Percentiles rank a stretch among this genome's conserved stretches.
Evolutionary conservation across 2,113 vertebrate species (phyloP).

Genomic region (Cercopithecus mona): DNA sequence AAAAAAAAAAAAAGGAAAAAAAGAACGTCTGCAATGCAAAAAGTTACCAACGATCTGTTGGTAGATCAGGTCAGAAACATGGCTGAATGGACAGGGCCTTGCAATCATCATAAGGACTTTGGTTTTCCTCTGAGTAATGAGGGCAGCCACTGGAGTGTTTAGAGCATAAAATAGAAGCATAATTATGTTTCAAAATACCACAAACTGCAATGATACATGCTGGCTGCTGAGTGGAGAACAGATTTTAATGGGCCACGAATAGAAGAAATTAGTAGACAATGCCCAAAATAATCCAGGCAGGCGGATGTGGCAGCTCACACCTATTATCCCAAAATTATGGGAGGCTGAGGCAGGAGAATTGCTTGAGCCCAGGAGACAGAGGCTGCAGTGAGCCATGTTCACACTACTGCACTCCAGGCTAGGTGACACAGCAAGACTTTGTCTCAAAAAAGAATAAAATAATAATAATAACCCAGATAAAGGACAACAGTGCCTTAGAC

Average conservation of each 20-base stretch:
- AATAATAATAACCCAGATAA: too few species aligned
- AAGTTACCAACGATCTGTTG: neutral
- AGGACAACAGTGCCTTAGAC: neutral
- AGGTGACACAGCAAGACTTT: too few species aligned
- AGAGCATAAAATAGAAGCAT: neutral
- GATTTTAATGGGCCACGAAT: neutral
- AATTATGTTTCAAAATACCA: neutral
- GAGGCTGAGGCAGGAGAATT: too few species aligned
- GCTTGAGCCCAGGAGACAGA: too few species aligned
- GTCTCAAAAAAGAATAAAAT: too few species aligned
- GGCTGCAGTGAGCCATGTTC: too few species aligned
- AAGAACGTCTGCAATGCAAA: neutral
- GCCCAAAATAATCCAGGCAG: neutral
- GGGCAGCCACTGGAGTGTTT: neutral
- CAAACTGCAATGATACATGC: neutral
- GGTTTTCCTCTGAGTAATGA: neutral
- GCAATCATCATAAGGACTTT: neutral
- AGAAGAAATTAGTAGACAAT: neutral
- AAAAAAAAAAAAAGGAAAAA: too few species aligned
- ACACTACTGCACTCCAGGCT: too few species aligned
- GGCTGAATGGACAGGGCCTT: neutral
- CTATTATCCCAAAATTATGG: too few species aligned
- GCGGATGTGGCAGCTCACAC: neutral
- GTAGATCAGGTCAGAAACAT: neutral
- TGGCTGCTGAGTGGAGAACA: neutral